phyloP scores from a whole-genome alignment of 2,888 invertebrate genomes.

The Thecophora atra region DNA sequence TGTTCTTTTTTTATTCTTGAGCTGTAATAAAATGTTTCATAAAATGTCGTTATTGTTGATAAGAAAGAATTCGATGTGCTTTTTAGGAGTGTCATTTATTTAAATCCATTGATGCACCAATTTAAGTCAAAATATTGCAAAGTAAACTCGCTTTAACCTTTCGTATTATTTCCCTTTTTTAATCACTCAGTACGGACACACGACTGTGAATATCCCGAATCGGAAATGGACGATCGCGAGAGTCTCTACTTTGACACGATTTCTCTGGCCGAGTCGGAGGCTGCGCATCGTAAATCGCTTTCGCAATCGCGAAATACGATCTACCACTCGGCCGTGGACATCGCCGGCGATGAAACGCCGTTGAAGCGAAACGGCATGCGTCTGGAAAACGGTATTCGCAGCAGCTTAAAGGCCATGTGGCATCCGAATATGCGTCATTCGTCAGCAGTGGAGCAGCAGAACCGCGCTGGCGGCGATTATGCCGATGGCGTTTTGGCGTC shows the following conservation, averaged over 20 bases:
- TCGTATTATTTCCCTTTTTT: neutral
- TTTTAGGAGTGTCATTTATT: neutral
- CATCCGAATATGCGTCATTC: conserved; percentile 60
- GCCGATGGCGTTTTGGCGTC: conserved; percentile 57
- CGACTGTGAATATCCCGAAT: conserved; percentile 65
- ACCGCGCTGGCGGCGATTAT: conserved; percentile 46
- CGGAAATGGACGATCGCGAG: conserved; percentile 65
- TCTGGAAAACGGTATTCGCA: conserved; percentile 49
- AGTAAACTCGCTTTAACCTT: too few relatives aligned
- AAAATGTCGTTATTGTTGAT: too few relatives aligned
- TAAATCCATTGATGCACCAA: neutral
- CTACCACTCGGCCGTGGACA: conserved; percentile 71
- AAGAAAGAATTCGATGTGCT: too few relatives aligned
- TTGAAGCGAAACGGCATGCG: conserved; percentile 53
- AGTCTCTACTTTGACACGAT: conserved; percentile 66
- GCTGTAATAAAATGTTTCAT: too few relatives aligned
- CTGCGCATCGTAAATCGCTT: conserved; percentile 65
- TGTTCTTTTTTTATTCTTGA: too few relatives aligned
- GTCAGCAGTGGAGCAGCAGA: conserved; percentile 61
- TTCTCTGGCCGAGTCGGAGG: conserved; percentile 64
- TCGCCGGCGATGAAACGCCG: conserved; percentile 61
- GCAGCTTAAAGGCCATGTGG: conserved; percentile 38
- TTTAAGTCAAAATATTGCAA: neutral
- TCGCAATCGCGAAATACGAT: conserved; percentile 71
- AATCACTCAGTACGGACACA: conserved; percentile 61